Evolutionary conservation across 2,797 vertebrate genomes (phyloP).

Genomic region (Gouania willdenowi): DNA sequence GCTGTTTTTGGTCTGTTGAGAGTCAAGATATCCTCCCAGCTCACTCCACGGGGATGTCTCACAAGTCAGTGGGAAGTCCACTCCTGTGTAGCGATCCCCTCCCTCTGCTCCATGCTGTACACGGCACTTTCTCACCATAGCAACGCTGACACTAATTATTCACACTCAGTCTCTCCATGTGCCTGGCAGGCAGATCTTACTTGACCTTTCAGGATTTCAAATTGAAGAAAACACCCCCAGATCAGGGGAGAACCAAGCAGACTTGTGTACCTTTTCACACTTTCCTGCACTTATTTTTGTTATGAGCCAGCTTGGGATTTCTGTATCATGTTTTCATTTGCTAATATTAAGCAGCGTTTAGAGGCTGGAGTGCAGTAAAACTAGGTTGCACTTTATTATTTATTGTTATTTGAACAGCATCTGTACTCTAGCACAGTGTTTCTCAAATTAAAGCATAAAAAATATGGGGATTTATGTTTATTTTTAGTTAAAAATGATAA

Average conservation of each 20-base stretch:
- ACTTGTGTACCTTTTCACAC: conserved; percentile 37
- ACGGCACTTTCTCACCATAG: conserved; percentile 74
- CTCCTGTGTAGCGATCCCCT: conserved; percentile 40
- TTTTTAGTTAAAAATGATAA: no score
- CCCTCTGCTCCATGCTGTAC: conserved; percentile 49
- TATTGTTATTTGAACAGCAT: conserved; percentile 25
- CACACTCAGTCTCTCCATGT: conserved; percentile 51
- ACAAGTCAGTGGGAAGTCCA: conserved; percentile 64
- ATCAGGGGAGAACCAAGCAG: conserved; percentile 53
- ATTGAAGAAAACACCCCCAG: conserved; percentile 60
- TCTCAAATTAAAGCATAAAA: no score
- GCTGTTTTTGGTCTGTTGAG: conserved; percentile 46
- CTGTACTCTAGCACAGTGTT: no score
- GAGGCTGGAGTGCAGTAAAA: conserved; percentile 10
- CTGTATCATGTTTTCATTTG: conserved; percentile 9
- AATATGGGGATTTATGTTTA: no score
- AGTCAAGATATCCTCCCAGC: conserved; percentile 42
- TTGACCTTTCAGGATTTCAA: conserved; percentile 77
- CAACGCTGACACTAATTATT: conserved; percentile 77
- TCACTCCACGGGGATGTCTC: conserved; percentile 41
- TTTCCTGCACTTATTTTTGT: conserved; percentile 15
- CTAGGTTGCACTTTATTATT: conserved; percentile 43
- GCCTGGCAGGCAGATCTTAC: conserved; percentile 68
- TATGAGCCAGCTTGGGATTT: conserved; percentile 3
- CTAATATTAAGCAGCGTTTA: conserved; percentile 11